Evolutionary conservation across 1,140 invertebrate species (phyloP).

Genomic region (Zelostemma sp.): DNA sequence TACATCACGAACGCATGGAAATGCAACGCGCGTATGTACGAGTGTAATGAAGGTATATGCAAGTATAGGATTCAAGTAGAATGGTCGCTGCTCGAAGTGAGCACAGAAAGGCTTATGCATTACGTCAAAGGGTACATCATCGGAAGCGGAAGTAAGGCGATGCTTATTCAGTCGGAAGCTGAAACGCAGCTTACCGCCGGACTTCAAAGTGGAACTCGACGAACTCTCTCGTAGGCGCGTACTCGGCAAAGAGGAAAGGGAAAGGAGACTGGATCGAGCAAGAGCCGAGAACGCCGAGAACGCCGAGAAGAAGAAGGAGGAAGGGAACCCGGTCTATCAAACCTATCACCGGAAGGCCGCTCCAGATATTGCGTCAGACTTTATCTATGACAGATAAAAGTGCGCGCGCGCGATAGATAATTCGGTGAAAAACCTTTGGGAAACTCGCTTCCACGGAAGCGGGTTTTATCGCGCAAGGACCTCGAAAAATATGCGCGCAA

Average conservation of each 20-base stretch:
- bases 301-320: conserved; percentile 45
- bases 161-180: conserved; percentile 66
- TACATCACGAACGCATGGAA: too few relatives aligned
- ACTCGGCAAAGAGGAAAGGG: conserved; percentile 13
- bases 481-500: too few relatives aligned
- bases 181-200: conserved; percentile 57
- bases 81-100: conserved; percentile 42
- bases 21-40: too few relatives aligned
- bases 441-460: too few relatives aligned
- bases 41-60: conserved; percentile 35
- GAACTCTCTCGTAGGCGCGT: conserved; percentile 34
- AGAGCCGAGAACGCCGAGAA: conserved; percentile 38
- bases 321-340: conserved; percentile 34
- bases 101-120: conserved; percentile 53
- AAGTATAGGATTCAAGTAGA: conserved; percentile 33
- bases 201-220: conserved; percentile 44
- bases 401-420: conserved; percentile 24
- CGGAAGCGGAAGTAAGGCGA: conserved; percentile 61
- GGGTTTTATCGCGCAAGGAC: too few relatives aligned
- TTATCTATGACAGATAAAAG: conserved; percentile 49
- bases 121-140: conserved; percentile 64
- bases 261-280: conserved; percentile 17
- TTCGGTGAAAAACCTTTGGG: conserved; percentile 9
- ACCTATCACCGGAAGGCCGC: conserved; percentile 46
- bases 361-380: conserved; percentile 43